phyloP scores from a whole-genome alignment of 1,140 invertebrate species.

The Chironomus striatipennis region DNA sequence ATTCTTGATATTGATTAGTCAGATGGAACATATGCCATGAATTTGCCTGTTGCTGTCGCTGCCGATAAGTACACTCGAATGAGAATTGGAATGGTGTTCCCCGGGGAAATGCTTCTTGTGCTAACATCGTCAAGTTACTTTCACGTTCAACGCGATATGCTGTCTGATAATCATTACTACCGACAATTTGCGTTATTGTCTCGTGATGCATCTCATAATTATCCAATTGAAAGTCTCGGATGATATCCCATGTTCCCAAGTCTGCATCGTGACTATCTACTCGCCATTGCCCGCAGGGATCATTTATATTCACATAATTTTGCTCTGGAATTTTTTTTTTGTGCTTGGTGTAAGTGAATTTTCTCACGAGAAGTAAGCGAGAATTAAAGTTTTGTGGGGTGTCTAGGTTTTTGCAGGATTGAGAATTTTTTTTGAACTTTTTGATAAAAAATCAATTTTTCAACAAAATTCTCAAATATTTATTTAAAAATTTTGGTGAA shows the following conservation, averaged over 20 bases:
- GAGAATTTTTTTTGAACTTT: too few species aligned
- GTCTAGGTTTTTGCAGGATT: too few species aligned
- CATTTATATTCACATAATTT: slow-evolving; percentile 27
- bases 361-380: too few species aligned
- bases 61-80: slow-evolving; percentile 56
- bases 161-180: slow-evolving; percentile 64
- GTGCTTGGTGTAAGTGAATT: too few species aligned
- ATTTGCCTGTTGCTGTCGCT: slow-evolving; percentile 47
- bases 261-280: slow-evolving; percentile 57
- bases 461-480: too few species aligned
- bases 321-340: neutral
- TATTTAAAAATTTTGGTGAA: too few species aligned
- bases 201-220: slow-evolving; percentile 45
- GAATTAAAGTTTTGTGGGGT: too few species aligned
- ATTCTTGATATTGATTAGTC: slow-evolving; percentile 46
- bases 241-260: slow-evolving; percentile 68
- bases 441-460: too few species aligned
- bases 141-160: slow-evolving; percentile 64
- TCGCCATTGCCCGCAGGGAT: slow-evolving; percentile 53
- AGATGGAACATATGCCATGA: slow-evolving; percentile 60
- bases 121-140: slow-evolving; percentile 59
- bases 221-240: slow-evolving; percentile 64
- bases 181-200: slow-evolving; percentile 58
- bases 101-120: slow-evolving; percentile 45
- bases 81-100: slow-evolving; percentile 65